Conservation (phyloP, 2,113 vertebrate species). For the Connochaetes taurinus region DNA sequence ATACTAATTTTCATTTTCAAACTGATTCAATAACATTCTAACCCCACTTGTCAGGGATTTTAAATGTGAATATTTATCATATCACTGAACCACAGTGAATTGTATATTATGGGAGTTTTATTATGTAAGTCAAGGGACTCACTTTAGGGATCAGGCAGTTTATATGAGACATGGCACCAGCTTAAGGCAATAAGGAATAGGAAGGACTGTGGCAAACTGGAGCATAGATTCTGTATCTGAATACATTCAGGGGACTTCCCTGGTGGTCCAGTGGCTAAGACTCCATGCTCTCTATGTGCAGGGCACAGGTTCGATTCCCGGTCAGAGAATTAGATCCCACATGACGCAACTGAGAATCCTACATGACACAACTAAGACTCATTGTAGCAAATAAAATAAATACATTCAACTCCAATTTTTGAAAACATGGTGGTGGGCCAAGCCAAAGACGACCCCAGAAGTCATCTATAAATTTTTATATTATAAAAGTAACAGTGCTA, state of each 20-base stretch:
- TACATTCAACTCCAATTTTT: background rate
- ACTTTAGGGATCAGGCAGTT: background rate
- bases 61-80: background rate
- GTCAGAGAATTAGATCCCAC: background rate
- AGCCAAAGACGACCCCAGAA: background rate
- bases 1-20: background rate
- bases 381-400: background rate
- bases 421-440: background rate
- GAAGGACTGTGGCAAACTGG: background rate
- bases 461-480: background rate
- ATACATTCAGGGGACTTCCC: background rate
- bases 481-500: background rate
- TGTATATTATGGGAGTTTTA: background rate
- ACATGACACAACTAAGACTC: background rate
- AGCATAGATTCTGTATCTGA: background rate
- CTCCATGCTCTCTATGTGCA: background rate
- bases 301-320: background rate
- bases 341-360: background rate
- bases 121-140: background rate
- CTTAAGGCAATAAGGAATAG: background rate
- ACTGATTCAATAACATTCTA: background rate
- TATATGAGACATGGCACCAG: background rate
- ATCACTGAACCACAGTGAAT: background rate
- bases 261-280: background rate
- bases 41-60: background rate